A percentile compares a stretch with the other conserved stretches of the same genome.
These are phyloP conservation scores for Apodemus sylvaticus DNA, from an alignment of 2,113 vertebrate species.

Conservation along the genomic window DNA sequence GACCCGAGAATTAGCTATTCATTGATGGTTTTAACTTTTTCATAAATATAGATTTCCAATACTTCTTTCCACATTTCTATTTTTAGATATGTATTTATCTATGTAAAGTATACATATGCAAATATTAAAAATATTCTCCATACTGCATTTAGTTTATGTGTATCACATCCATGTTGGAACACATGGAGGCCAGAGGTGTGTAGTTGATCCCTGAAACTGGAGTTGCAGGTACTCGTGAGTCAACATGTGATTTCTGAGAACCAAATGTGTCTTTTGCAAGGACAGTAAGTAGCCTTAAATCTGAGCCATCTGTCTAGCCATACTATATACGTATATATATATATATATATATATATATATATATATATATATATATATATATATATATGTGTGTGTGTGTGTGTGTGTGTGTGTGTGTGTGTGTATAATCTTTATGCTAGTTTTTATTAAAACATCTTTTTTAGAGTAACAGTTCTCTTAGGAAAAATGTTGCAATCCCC, in stretches of 20 bases:
- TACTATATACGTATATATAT: too few relatives aligned
- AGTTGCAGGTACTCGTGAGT: background rate
- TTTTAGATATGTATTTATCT: background rate
- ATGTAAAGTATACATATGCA: background rate
- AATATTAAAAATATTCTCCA: background rate
- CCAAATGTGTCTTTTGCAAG: background rate
- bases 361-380: too few relatives aligned
- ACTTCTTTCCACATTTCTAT: background rate
- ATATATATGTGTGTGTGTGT: too few relatives aligned
- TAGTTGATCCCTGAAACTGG: background rate
- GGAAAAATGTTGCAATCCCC: background rate
- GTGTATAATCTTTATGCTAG: background rate
- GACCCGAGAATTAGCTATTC: background rate
- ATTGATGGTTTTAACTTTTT: background rate
- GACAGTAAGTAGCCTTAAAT: background rate
- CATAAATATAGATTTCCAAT: background rate
- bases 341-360: too few relatives aligned
- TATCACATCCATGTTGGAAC: background rate
- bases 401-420: too few relatives aligned
- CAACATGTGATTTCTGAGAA: background rate
- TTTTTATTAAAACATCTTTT: background rate
- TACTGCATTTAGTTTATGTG: background rate
- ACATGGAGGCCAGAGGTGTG: background rate
- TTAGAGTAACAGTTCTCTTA: background rate
- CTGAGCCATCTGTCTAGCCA: background rate